Conservation (phyloP, 2,797 vertebrate genomes). For the Geotrypetes seraphini region DNA sequence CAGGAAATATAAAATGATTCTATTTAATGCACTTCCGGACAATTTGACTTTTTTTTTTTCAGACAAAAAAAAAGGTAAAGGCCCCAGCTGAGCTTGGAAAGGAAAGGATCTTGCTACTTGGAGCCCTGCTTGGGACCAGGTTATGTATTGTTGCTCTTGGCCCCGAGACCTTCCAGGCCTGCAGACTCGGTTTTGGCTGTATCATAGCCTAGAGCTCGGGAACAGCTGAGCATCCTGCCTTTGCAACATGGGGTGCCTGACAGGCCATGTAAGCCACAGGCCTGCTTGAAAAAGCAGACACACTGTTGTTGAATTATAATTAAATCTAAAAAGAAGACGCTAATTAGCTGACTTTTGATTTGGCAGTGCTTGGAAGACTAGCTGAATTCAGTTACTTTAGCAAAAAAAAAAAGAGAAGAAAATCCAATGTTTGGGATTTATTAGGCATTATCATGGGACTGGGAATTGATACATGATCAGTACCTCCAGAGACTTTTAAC, state of each 20-base stretch:
- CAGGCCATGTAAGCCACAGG: constrained; percentile 13
- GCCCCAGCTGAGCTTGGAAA: constrained; percentile 32
- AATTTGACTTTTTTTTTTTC: constrained; percentile 30
- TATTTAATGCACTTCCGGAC: constrained; percentile 14
- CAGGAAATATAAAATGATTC: not conserved
- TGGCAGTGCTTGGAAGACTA: too few relatives aligned
- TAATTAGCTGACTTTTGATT: too few relatives aligned
- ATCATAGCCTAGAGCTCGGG: not conserved
- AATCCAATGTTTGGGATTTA: too few relatives aligned
- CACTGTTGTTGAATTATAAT: too few relatives aligned
- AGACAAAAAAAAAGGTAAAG: constrained; percentile 8
- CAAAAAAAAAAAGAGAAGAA: too few relatives aligned
- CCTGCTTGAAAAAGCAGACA: not conserved
- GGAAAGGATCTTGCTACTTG: constrained; percentile 24
- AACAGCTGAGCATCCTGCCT: constrained; percentile 5
- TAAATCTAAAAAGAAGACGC: too few relatives aligned
- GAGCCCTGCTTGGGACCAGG: constrained; percentile 28
- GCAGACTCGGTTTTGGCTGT: constrained; percentile 14
- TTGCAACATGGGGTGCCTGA: constrained; percentile 33
- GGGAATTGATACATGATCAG: too few relatives aligned
- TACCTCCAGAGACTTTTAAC: too few relatives aligned
- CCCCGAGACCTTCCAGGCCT: not conserved
- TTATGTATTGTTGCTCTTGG: constrained; percentile 44
- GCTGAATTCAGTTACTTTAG: too few relatives aligned
- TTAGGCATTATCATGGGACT: too few relatives aligned